These are phyloP conservation scores for Tineola bisselliella DNA, from an alignment of 2,888 invertebrate species.

Conservation along the genomic window DNA sequence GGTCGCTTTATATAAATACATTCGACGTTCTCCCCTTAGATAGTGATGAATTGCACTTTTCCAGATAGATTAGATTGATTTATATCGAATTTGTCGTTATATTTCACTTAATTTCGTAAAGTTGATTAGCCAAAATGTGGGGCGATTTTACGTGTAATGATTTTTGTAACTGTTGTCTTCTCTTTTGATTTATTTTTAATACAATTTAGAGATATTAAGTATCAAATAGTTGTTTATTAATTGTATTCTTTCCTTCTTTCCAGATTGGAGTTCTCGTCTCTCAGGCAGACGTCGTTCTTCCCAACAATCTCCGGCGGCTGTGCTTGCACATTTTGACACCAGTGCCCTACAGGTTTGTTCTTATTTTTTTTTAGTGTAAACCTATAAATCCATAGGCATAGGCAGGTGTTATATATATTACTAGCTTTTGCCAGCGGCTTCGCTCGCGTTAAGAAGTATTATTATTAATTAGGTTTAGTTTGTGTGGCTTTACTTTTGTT, in stretches of 20 bases:
- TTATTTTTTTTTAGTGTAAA: neutral
- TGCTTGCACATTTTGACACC: conserved; percentile 77
- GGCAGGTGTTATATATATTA: no score
- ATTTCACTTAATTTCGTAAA: neutral
- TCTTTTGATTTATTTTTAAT: no score
- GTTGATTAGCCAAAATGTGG: neutral
- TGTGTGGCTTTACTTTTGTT: no score
- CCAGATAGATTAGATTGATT: neutral
- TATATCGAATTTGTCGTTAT: neutral
- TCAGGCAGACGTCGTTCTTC: conserved; percentile 47
- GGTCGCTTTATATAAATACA: no score
- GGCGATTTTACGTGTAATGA: neutral
- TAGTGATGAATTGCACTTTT: neutral
- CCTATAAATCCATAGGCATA: no score
- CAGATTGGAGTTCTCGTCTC: conserved; percentile 51
- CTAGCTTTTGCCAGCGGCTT: no score
- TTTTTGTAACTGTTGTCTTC: neutral
- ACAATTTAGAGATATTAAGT: no score
- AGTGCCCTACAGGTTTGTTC: conserved; percentile 72
- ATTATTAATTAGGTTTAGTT: no score
- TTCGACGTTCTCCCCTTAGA: neutral
- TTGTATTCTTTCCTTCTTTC: conserved; percentile 18
- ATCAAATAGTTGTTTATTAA: no score
- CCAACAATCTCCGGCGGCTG: conserved; percentile 59
- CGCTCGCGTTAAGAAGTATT: no score